Conservation (phyloP, 2,113 vertebrate genomes). For the Spermophilus dauricus region DNA sequence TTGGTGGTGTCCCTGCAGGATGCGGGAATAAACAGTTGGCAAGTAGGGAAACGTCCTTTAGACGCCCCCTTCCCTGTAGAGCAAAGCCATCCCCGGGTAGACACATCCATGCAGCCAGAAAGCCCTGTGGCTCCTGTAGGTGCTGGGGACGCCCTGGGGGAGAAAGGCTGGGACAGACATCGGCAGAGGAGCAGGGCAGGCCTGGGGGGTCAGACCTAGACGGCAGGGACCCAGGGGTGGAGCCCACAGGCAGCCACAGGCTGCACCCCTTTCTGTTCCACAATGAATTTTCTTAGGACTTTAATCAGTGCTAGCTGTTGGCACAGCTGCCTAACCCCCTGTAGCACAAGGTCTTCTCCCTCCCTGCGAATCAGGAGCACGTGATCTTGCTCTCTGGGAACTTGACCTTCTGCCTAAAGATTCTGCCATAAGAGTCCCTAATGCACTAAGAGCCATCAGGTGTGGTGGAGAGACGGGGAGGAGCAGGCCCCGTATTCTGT, state of each 20-base stretch:
- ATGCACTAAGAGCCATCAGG: background rate
- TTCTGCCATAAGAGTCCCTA: background rate
- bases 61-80: background rate
- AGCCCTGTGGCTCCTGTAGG: background rate
- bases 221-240: background rate
- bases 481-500: background rate
- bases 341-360: background rate
- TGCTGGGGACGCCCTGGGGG: background rate
- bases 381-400: background rate
- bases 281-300: slow-evolving; percentile 45
- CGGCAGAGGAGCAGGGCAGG: background rate
- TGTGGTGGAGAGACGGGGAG: background rate
- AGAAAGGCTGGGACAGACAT: background rate
- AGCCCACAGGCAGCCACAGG: background rate
- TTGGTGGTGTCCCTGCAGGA: too few relatives aligned
- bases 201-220: background rate
- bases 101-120: too few relatives aligned
- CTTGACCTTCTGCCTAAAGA: slow-evolving; percentile 23
- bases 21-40: background rate
- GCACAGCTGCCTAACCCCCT: background rate
- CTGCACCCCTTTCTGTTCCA: slow-evolving; percentile 54
- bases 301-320: slow-evolving; percentile 24
- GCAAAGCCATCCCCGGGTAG: background rate
- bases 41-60: background rate
- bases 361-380: background rate